A percentile compares a stretch with the other conserved stretches of the same genome.
Evolutionary conservation across 2,113 vertebrate genomes (phyloP).

Genomic region (Silurus meridionalis): DNA sequence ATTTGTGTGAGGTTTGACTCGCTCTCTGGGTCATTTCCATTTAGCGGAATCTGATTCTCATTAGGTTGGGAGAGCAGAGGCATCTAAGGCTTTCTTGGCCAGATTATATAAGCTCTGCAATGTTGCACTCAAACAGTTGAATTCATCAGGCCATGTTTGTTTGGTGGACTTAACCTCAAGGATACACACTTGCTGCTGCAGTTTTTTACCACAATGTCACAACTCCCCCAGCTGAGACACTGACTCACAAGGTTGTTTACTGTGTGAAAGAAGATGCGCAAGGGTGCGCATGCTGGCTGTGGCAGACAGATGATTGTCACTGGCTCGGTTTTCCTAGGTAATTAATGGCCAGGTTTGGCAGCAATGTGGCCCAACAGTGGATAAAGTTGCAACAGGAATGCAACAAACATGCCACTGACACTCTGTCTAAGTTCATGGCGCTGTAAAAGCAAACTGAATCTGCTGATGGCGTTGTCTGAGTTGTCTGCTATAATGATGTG

Average conservation of each 20-base stretch:
- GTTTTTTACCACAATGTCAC: constrained; percentile 28
- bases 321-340: constrained; percentile 33
- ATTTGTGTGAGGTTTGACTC: constrained; percentile 1
- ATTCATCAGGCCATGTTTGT: constrained; percentile 22
- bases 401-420: constrained; percentile 43
- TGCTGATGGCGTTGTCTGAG: constrained; percentile 15
- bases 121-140: not conserved
- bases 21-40: constrained; percentile 49
- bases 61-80: constrained; percentile 40
- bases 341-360: constrained; percentile 50
- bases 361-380: constrained; percentile 34
- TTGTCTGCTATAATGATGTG: constrained; percentile 30
- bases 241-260: constrained; percentile 41
- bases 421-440: constrained; percentile 29
- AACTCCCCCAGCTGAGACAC: constrained; percentile 27
- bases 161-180: constrained; percentile 35
- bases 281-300: constrained; percentile 19
- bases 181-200: constrained; percentile 11
- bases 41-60: constrained; percentile 53
- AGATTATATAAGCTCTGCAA: constrained; percentile 14
- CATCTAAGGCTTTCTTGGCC: not conserved
- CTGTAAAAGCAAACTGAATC: constrained; percentile 8
- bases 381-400: constrained; percentile 46
- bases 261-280: constrained; percentile 11
- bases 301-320: constrained; percentile 47